phyloP scores from a whole-genome alignment of 2,113 vertebrate genomes.

The Atherinomorus stipes region DNA sequence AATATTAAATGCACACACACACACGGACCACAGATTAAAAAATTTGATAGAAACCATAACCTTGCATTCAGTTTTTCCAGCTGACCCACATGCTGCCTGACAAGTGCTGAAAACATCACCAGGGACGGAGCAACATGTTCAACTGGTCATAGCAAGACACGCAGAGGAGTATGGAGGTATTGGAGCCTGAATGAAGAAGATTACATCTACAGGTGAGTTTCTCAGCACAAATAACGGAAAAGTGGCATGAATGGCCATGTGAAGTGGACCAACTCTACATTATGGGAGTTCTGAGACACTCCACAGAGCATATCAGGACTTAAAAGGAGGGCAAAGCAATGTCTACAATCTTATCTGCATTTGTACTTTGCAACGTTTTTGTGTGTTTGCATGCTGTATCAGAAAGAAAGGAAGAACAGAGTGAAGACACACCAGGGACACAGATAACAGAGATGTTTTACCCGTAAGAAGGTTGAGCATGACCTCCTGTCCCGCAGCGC shows the following conservation, averaged over 20 bases:
- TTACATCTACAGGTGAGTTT: slow-evolving; percentile 9
- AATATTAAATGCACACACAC: background rate
- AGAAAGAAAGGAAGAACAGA: background rate
- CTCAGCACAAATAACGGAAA: background rate
- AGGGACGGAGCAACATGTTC: background rate
- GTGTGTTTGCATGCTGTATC: background rate
- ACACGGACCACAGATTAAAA: background rate
- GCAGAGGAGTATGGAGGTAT: background rate
- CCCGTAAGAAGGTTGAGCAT: slow-evolving; percentile 94
- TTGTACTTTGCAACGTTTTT: too few species aligned
- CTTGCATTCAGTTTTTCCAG: background rate
- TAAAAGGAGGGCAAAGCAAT: background rate
- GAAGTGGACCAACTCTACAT: slow-evolving; percentile 4
- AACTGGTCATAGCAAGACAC: background rate
- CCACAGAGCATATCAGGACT: background rate
- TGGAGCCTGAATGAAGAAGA: background rate
- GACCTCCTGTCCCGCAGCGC: slow-evolving; percentile 91
- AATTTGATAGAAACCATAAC: background rate
- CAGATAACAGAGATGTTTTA: slow-evolving; percentile 66
- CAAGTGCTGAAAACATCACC: too few species aligned
- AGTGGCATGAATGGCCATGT: background rate
- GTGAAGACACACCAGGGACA: background rate
- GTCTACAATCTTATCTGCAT: background rate
- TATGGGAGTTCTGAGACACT: background rate
- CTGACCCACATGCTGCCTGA: background rate